Evolutionary conservation across 2,113 vertebrate genomes (phyloP), one percentile per base, ranked within the genome.

Genomic region (Tapirus terrestris): DNA sequence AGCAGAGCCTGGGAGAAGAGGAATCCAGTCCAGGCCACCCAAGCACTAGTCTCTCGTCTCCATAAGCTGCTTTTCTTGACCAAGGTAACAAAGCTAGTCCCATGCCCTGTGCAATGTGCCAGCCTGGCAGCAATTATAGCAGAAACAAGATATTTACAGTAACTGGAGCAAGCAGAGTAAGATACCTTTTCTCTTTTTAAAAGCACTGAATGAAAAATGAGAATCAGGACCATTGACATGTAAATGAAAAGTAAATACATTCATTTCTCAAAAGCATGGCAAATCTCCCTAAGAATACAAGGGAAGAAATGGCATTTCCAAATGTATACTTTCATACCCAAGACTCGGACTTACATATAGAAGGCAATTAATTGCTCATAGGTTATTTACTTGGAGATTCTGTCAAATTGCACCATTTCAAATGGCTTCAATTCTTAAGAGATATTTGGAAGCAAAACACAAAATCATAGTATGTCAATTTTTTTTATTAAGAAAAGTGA

Each of bases 401-500:
- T 93, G 48, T 96, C 65, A 63, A 51, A 70, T 31, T 76, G 27
- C 4, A 88, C 4, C 33, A 39, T 48, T 48, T 8, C 48, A 48
- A 48, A 48, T 56, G 39, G 16, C 43, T 83, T 88, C 27, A 80
- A 77, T 90, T 96, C 63, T 29, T 96, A 60, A 87, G 75, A 97
- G 63, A 51, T 60, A 73, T 67, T 84, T 91, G 45, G 68, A 73
- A 86, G 33, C 33, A 88, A 97, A 80, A 60, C 36, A 75, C 14
- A 53, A 75, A 77, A 90, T 82, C 18, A 70, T 20, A 65, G 31
- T 58, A n/a, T 96, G 67, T 70, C 13, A 73, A 25, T 68, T 77
- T 77, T 92, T 76, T 94, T 67, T 18, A 58, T 61, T 96, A 84
- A 60, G 63, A 73, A 51, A 92, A 96, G 27, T 58, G 67, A 94